Base-by-base conservation (phyloP, 1,140 invertebrate species). In the Neelides sp. region DNA sequence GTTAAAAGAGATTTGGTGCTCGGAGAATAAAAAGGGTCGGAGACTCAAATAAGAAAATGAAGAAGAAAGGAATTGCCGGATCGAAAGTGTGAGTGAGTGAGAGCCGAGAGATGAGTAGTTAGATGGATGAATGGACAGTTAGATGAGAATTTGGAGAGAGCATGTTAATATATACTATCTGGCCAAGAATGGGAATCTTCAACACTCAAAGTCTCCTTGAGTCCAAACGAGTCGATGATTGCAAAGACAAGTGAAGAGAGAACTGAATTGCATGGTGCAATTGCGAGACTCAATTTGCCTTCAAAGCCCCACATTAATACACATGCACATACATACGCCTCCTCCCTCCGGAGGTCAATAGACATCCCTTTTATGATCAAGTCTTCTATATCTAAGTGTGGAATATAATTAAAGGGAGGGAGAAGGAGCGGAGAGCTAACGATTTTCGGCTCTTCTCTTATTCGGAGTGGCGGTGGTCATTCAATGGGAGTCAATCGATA, bases 351-450 rank as follows among this genome's bases (percentile, higher is more conserved):
- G n/a, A n/a, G 45, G 45, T 53, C 44, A 45, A 53, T 53, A 53
- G 44, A 48, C 36, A 50, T 32, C n/a, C 32, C 43, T 55, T 49
- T 55, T 55, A 55, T 55, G 54, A 55, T 55, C 43, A 55, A 50
- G 54, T 48, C n/a, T n/a, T n/a, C 53, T 50, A 41, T 50, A 52
- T 48, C 30, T 34, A 57, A 57, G 55, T 57, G 55, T 57, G 50
- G 55, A 57, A 57, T 57, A 57, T 57, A 57, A 57, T 57, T 57
- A 57, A 52, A 57, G 46, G 45, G 28, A 57, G 35, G 36, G 19
- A 17, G 19, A 45, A 51, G 41, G 47, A 43, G 46, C 47, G 55
- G 50, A 52, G 50, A 45, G 39, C 50, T 45, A 48, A 52, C 44
- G 49, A 52, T 48, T 52, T 48, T 50, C 32, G 46, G 28, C 32